Evolutionary conservation across 1,140 invertebrate genomes (phyloP).

Genomic region (Macrobrachium rosenbergii): DNA sequence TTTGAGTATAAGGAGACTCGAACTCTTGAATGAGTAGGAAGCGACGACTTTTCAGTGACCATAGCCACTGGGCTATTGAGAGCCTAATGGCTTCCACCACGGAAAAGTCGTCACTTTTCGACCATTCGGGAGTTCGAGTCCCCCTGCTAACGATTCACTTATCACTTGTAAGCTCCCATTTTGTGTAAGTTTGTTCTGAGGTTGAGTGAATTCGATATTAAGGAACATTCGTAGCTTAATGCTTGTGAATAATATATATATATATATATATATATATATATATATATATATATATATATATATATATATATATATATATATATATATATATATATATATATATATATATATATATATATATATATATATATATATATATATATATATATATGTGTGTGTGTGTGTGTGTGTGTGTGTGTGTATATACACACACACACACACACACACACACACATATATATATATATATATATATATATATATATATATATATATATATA

Average conservation of each 20-base stretch:
- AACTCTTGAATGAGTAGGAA: too few species aligned
- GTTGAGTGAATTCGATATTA: too few species aligned
- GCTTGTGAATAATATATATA: too few species aligned
- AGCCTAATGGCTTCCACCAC: too few species aligned
- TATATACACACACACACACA: not conserved
- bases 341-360: not conserved
- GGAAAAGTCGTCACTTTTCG: too few species aligned
- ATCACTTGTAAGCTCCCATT: too few species aligned
- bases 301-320: conserved; percentile 11
- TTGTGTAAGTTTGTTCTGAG: too few species aligned
- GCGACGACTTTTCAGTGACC: too few species aligned
- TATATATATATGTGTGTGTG: not conserved
- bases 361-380: conserved; percentile 1
- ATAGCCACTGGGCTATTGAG: too few species aligned
- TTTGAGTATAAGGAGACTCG: not conserved
- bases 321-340: not conserved
- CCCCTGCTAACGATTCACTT: too few species aligned
- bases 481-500: conserved; percentile 9
- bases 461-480: conserved; percentile 13
- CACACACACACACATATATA: not conserved
- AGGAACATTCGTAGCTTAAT: too few species aligned
- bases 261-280: not conserved
- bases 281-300: not conserved
- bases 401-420: not conserved
- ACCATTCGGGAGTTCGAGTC: too few species aligned